Percentiles rank a stretch among this genome's conserved stretches.
Evolutionary conservation across 1,140 invertebrate genomes (phyloP).

Genomic region (Monomorium pharaonis): DNA sequence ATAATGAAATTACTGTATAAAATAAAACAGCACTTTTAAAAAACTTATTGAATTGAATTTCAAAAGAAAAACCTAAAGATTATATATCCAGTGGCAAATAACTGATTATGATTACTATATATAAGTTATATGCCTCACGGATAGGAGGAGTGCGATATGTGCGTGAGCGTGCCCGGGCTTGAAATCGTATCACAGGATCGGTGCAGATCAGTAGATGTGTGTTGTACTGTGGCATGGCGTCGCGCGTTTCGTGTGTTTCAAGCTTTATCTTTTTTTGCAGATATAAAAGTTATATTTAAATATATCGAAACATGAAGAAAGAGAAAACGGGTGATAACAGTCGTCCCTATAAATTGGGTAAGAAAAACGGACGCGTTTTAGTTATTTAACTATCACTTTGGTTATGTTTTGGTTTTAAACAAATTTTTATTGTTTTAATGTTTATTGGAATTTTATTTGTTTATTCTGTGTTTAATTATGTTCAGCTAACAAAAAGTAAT

Average conservation of each 20-base stretch:
- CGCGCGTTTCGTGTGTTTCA: background rate
- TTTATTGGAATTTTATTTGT: slow-evolving; percentile 9
- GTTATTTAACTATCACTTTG: background rate
- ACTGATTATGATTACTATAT: too few species aligned
- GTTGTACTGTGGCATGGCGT: background rate
- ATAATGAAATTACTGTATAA: too few species aligned
- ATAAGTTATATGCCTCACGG: too few species aligned
- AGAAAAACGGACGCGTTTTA: background rate
- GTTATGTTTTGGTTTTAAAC: background rate
- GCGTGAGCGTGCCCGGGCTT: too few species aligned
- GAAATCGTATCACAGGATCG: too few species aligned
- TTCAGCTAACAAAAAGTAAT: background rate
- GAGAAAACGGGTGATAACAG: slow-evolving; percentile 90
- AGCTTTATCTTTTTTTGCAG: background rate
- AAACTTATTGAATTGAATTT: too few species aligned
- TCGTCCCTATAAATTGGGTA: slow-evolving; percentile 91
- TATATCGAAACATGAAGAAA: slow-evolving; percentile 84
- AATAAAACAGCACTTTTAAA: too few species aligned
- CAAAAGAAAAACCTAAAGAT: too few species aligned
- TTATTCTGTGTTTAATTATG: background rate
- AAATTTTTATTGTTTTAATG: background rate
- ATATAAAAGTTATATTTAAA: background rate
- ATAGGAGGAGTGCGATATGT: too few species aligned
- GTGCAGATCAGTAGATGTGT: too few species aligned
- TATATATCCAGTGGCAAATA: too few species aligned